Conservation (phyloP, 2,797 vertebrate genomes). For the Chrysocyon brachyurus region DNA sequence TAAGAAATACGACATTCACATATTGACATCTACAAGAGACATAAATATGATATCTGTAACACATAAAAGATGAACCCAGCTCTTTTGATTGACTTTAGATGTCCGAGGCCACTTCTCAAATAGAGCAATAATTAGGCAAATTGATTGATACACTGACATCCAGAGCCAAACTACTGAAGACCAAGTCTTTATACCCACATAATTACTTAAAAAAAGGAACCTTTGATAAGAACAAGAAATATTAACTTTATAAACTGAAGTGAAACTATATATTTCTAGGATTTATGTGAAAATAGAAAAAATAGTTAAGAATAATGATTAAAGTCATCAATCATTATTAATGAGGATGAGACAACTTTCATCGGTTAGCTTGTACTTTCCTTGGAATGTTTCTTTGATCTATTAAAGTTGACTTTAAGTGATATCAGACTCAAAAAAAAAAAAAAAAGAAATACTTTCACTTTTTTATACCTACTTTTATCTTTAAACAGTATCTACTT, state of each 20-base stretch:
- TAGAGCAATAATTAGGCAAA: not conserved
- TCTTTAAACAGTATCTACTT: conserved; percentile 39
- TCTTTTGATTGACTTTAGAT: conserved; percentile 42
- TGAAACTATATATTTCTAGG: conserved; percentile 34
- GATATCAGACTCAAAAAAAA: not conserved
- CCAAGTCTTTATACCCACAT: not conserved
- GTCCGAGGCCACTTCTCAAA: not conserved
- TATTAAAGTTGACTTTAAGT: conserved; percentile 30
- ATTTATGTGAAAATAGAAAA: conserved; percentile 41
- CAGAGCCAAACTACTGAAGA: not conserved
- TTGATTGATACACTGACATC: not conserved
- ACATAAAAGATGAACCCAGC: not conserved
- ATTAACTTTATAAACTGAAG: conserved; percentile 45
- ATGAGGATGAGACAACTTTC: not conserved
- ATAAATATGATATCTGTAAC: not conserved
- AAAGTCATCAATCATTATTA: not conserved
- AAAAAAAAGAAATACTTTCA: conserved; percentile 36
- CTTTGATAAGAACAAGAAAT: not conserved
- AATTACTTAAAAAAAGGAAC: not conserved
- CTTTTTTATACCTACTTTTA: conserved; percentile 22
- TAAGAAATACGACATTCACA: not conserved
- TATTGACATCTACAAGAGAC: not conserved
- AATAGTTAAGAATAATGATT: not conserved
- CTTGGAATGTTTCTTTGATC: not conserved
- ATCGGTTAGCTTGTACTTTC: not conserved